Conservation (phyloP, 2,797 vertebrate species). For the Vespertilio murinus region DNA sequence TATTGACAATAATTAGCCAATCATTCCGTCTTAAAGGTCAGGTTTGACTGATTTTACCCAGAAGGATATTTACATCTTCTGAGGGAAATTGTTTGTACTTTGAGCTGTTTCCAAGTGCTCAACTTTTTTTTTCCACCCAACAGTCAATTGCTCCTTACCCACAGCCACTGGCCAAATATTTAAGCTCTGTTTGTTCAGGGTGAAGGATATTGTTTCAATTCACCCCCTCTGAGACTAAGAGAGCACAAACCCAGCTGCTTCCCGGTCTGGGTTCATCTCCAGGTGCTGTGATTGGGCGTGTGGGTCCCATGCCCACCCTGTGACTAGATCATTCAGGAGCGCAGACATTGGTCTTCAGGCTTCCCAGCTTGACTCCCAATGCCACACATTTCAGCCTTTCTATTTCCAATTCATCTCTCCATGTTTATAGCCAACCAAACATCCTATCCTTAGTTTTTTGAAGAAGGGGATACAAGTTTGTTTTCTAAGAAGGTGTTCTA, state of each 20-base stretch:
- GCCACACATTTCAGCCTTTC: background rate
- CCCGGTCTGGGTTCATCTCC: background rate
- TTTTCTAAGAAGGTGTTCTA: background rate
- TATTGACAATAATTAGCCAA: slow-evolving; percentile 19
- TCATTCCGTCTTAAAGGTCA: slow-evolving; percentile 53
- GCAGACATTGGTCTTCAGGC: background rate
- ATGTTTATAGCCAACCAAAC: background rate
- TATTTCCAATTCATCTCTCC: background rate
- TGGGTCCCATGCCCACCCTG: too few species aligned
- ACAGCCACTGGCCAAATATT: background rate
- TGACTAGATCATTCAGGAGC: background rate
- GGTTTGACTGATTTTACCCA: slow-evolving; percentile 6
- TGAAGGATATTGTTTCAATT: background rate
- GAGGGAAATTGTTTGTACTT: slow-evolving; percentile 3
- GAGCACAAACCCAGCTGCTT: background rate
- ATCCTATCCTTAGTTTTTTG: background rate
- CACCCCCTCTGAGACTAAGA: background rate
- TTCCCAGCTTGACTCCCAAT: background rate
- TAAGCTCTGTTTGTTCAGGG: background rate
- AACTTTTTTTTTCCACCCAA: background rate
- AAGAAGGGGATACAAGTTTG: background rate
- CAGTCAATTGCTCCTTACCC: background rate
- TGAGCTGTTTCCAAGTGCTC: background rate
- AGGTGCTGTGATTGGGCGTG: background rate
- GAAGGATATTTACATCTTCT: background rate